Percentiles rank a stretch among this genome's conserved stretches.
Evolutionary conservation across 2,888 invertebrate species (phyloP).

Genomic region (Nomada ruficornis): DNA sequence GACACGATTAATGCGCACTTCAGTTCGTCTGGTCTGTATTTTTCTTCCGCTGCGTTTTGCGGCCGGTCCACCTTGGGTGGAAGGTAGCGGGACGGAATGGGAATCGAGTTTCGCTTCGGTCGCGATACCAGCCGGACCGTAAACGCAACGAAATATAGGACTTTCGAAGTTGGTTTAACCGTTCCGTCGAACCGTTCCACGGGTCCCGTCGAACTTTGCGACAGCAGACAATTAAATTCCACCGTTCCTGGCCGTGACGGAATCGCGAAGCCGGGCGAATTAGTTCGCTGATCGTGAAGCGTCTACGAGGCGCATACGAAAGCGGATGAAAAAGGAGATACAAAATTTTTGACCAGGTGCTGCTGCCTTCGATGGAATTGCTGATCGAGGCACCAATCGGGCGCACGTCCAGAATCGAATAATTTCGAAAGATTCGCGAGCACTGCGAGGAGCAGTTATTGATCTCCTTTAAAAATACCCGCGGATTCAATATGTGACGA

Average conservation of each 20-base stretch:
- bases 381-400: too few species aligned
- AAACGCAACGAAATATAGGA: neutral
- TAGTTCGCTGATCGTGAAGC: neutral
- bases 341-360: neutral
- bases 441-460: slow-evolving; percentile 50
- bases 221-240: slow-evolving; percentile 23
- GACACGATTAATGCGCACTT: neutral
- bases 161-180: slow-evolving; percentile 25
- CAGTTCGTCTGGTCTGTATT: neutral
- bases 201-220: neutral
- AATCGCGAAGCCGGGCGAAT: slow-evolving; percentile 3
- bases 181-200: neutral
- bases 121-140: neutral
- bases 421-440: slow-evolving; percentile 37
- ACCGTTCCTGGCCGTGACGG: neutral
- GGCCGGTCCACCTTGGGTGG: too few species aligned
- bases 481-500: slow-evolving; percentile 38
- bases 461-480: slow-evolving; percentile 65
- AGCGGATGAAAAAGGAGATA: neutral
- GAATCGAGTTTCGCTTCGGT: neutral
- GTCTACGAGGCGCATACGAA: neutral
- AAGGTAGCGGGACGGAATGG: too few species aligned
- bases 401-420: too few species aligned
- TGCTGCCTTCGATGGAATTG: too few species aligned
- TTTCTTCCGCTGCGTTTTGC: neutral